Evolutionary conservation across 2,888 invertebrate genomes (phyloP).

Genomic region (Maniola hyperantus): DNA sequence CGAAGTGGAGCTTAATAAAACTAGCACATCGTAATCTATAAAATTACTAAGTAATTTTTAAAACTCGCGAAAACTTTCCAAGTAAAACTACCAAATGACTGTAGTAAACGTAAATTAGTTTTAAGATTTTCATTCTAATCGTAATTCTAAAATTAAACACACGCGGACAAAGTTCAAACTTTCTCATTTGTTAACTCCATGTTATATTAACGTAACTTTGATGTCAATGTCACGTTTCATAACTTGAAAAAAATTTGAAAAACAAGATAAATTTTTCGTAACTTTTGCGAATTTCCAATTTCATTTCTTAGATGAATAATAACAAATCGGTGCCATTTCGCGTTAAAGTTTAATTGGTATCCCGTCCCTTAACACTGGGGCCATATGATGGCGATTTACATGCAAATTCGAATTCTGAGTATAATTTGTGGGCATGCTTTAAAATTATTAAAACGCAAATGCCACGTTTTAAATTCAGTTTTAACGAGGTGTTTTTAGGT

Average conservation of each 20-base stretch:
- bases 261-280: not conserved
- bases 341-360: conserved; percentile 14
- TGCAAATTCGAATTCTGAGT: conserved; percentile 16
- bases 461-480: conserved; percentile 15
- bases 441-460: conserved; percentile 22
- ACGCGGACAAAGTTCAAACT: too few relatives aligned
- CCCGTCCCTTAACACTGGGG: not conserved
- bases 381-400: conserved; percentile 12
- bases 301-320: not conserved
- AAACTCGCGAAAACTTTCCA: too few relatives aligned
- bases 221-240: not conserved
- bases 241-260: not conserved
- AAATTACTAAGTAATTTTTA: too few relatives aligned
- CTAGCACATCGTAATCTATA: too few relatives aligned
- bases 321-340: not conserved
- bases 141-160: too few relatives aligned
- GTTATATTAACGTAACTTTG: too few relatives aligned
- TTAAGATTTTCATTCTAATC: too few relatives aligned
- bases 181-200: too few relatives aligned
- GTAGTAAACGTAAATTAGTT: too few relatives aligned
- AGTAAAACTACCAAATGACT: too few relatives aligned
- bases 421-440: conserved; percentile 14
- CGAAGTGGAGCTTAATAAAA: too few relatives aligned
- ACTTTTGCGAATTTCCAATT: not conserved
- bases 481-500: not conserved